Base-by-base conservation (phyloP, 2,113 vertebrate genomes). In the Neotragus pygmaeus region DNA sequence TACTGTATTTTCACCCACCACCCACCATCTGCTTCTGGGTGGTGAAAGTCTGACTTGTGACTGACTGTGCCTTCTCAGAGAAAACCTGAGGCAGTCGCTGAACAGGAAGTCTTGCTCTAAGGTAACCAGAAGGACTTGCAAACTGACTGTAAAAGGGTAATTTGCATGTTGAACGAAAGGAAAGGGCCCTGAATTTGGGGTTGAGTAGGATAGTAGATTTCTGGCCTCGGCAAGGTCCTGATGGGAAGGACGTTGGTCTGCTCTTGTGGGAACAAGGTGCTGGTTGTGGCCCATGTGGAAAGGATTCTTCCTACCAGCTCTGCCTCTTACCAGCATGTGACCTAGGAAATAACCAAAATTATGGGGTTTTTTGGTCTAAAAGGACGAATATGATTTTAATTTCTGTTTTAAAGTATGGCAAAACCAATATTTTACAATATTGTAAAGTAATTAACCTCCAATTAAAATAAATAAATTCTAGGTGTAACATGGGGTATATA, bases 271-370 rank as follows among this genome's bases (percentile, higher is more conserved):
- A 60, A 21, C 17, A 30, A n/a, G 28, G 43, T 6, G 9, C 7
- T 4, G 14, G 4, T 0, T 2, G 21, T 27, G 58, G 53, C 51
- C 19, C 2, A 0, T n/a, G 12, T 12, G 15, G 9, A 70, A 91
- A 16, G 7, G 30, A 25, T n/a, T 25, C 47, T 62, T 43, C 47
- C 82, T 25, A 82, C 27, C 23, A 39, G 49, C 51, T 91, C n/a
- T 43, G 66, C 15, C 27, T 14, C 62, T 80, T 43, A 28, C 15
- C 49, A 43, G 86, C 27, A 17, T 28, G 36, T 39, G 21, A 82
- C 6, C 53, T 4, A 86, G 77, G 49, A 28, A 62, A 53, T 33
- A 43, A 62, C 23, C 16, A 28, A 86, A 23, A 6, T 53, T 64
- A 75, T 4, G 4, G 9, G 8, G 1, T 30, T n/a, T 78, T 47